These are phyloP conservation scores for Pseudeuparius sepicola DNA, from an alignment of 2,888 invertebrate species.

Conservation along the genomic window DNA sequence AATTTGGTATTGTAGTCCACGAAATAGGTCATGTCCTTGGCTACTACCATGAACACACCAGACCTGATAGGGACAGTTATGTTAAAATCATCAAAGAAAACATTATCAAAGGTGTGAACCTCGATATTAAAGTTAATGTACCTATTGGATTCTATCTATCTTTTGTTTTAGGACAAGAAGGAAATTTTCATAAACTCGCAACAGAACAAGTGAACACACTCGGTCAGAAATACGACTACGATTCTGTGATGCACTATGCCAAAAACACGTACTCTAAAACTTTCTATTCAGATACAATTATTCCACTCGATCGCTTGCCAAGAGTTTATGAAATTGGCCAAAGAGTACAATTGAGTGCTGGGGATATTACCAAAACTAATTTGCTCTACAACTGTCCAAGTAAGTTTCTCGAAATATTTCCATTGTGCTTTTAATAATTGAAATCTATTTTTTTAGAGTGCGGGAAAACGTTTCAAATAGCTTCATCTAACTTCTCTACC, in stretches of 20 bases:
- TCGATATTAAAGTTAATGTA: too few relatives aligned
- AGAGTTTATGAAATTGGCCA: conserved; percentile 88
- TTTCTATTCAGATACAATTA: conserved; percentile 87
- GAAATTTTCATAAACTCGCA: conserved; percentile 94
- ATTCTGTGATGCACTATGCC: conserved; percentile 98
- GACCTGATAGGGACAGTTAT: conserved; percentile 90
- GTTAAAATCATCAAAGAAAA: conserved; percentile 93
- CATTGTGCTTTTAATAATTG: too few relatives aligned
- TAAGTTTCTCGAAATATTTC: too few relatives aligned
- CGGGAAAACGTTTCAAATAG: conserved; percentile 79
- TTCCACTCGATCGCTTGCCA: conserved; percentile 65
- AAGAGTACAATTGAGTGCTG: conserved; percentile 76
- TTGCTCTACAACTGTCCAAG: conserved; percentile 88
- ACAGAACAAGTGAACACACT: conserved; percentile 91
- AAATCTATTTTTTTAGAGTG: conserved; percentile 75
- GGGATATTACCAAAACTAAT: conserved; percentile 93
- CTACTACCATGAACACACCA: conserved; percentile 98
- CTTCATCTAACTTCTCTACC: conserved; percentile 67
- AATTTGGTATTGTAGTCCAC: conserved; percentile 97
- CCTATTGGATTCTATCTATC: too few relatives aligned
- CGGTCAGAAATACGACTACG: conserved; percentile 90
- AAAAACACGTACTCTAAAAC: conserved; percentile 93
- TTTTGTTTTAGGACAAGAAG: conserved; percentile 99
- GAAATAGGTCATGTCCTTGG: conserved; percentile 94
- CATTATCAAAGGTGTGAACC: conserved; percentile 85